Percentiles rank a stretch among this genome's conserved stretches.
Conservation (phyloP, 2,797 vertebrate genomes). For the Masticophis lateralis region DNA sequence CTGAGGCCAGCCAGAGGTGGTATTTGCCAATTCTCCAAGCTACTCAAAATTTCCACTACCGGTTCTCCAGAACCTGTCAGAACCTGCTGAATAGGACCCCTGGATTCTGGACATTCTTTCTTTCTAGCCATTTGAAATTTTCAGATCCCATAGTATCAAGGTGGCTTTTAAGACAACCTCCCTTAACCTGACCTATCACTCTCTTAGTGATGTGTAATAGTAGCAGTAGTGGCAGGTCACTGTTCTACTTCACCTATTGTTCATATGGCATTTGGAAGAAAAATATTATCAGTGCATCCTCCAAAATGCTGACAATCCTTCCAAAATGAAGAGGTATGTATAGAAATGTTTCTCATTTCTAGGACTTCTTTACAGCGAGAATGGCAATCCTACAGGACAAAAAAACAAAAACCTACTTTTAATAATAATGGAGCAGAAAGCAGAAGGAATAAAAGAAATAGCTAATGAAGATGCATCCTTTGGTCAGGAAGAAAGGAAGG, state of each 20-base stretch:
- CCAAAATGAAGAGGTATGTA: conserved; percentile 7
- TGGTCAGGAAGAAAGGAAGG: neutral
- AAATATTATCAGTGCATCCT: neutral
- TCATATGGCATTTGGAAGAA: neutral
- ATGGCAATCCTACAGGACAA: conserved; percentile 6
- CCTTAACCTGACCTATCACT: neutral
- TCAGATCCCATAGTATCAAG: neutral
- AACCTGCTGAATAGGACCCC: no score
- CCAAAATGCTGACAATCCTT: conserved; percentile 4
- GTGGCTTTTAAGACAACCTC: neutral
- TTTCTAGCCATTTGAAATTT: neutral
- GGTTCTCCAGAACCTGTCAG: no score
- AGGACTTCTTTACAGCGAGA: conserved; percentile 7
- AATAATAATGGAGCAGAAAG: neutral
- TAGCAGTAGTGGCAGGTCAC: no score
- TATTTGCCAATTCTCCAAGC: no score
- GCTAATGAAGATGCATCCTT: neutral
- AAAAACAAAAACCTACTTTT: conserved; percentile 3
- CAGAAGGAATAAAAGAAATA: neutral
- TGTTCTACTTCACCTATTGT: conserved; percentile 23
- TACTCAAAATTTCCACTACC: no score
- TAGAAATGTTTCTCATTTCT: conserved; percentile 45
- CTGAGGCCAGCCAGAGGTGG: no score
- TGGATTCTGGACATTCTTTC: neutral
- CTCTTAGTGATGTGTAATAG: neutral